phyloP scores from a whole-genome alignment of 2,888 invertebrate genomes.

The Chrysolina haemoptera region DNA sequence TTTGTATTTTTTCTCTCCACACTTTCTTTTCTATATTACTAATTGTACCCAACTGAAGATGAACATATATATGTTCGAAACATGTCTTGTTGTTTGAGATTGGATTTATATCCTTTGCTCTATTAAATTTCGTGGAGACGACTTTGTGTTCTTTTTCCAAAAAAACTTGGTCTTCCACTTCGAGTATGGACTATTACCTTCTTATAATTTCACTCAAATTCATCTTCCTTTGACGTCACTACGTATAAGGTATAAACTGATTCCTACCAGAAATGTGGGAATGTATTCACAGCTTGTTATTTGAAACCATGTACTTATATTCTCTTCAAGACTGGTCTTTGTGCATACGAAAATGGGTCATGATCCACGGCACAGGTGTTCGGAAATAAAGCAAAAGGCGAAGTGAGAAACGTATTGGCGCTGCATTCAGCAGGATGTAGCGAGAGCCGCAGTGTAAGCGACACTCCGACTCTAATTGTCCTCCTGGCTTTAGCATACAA shows the following conservation, averaged over 20 bases:
- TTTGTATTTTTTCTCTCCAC: no score
- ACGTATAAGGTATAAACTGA: no score
- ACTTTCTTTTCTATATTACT: no score
- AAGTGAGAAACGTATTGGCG: slow-evolving; percentile 51
- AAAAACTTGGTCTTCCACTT: no score
- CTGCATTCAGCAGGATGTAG: slow-evolving; percentile 54
- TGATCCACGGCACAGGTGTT: slow-evolving; percentile 26
- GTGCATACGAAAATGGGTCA: slow-evolving; percentile 17
- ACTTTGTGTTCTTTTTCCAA: no score
- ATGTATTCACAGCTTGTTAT: slow-evolving; percentile 5
- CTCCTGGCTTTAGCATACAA: slow-evolving; percentile 66
- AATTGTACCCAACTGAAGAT: no score
- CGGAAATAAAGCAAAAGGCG: slow-evolving; percentile 28
- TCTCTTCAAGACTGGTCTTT: not conserved
- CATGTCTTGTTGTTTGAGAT: no score
- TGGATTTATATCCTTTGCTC: no score
- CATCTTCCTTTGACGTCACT: no score
- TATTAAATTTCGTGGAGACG: no score
- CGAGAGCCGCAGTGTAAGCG: slow-evolving; percentile 54
- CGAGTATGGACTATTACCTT: no score
- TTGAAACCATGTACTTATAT: not conserved
- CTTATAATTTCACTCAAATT: not conserved
- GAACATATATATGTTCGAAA: no score
- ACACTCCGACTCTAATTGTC: slow-evolving; percentile 65
- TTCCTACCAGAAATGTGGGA: not conserved